Evolutionary conservation across 2,797 vertebrate species (phyloP).

Genomic region (Graptemys geographica): DNA sequence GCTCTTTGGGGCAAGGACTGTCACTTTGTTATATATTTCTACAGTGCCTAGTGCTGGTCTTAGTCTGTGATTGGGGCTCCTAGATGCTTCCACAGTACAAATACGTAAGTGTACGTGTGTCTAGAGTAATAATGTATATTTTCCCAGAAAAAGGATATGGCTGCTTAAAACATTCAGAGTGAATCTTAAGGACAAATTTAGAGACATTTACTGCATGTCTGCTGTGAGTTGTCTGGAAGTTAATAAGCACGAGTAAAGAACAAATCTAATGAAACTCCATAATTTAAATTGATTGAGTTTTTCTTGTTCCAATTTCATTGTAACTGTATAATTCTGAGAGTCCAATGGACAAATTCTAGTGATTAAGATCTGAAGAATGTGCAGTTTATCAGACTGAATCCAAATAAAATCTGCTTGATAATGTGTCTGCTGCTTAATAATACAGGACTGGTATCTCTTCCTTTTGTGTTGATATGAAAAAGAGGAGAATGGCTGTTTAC

Average conservation of each 20-base stretch:
- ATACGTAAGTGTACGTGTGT: background rate
- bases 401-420: background rate
- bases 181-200: background rate
- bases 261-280: slow-evolving; percentile 8
- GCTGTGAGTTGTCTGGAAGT: slow-evolving; percentile 8
- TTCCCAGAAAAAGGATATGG: background rate
- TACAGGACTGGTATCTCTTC: background rate
- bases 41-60: background rate
- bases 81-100: background rate
- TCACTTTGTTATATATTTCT: background rate
- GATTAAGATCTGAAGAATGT: background rate
- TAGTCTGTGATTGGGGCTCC: background rate
- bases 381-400: slow-evolving; percentile 22
- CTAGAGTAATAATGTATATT: background rate
- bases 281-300: slow-evolving; percentile 21
- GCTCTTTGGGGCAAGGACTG: slow-evolving; percentile 27
- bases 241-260: slow-evolving; percentile 21
- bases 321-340: slow-evolving; percentile 3
- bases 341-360: slow-evolving; percentile 15
- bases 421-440: slow-evolving; percentile 6
- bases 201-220: slow-evolving; percentile 2
- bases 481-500: background rate
- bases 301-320: background rate
- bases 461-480: background rate
- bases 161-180: background rate